A percentile compares a stretch with the other conserved stretches of the same genome.
phyloP scores from a whole-genome alignment of 2,113 vertebrate species.

The Lepus timidus region DNA sequence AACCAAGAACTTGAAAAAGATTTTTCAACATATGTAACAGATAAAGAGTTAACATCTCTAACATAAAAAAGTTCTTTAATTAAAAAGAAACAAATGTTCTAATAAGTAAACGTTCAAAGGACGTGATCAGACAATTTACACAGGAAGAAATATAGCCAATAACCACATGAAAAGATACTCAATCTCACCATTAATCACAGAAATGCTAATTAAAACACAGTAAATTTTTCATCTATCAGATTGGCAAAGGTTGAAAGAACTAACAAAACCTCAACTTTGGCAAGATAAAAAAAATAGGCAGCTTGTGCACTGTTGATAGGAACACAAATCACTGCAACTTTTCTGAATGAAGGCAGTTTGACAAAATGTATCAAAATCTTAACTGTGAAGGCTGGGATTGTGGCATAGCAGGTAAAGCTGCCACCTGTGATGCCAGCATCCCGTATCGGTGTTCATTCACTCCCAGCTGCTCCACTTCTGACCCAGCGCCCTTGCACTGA shows the following conservation, averaged over 20 bases:
- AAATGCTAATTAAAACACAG: slow-evolving; percentile 53
- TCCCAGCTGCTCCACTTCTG: too few relatives aligned
- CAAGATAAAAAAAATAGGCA: slow-evolving; percentile 46
- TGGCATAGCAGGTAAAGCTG: neutral
- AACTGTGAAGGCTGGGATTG: neutral
- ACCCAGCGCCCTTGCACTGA: too few relatives aligned
- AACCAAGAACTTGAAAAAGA: slow-evolving; percentile 1
- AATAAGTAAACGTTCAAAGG: slow-evolving; percentile 15
- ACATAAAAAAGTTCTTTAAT: slow-evolving; percentile 48
- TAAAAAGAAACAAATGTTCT: slow-evolving; percentile 27
- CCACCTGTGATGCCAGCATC: too few relatives aligned
- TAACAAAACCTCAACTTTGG: slow-evolving; percentile 49
- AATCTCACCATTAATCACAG: slow-evolving; percentile 23
- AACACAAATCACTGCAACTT: slow-evolving; percentile 14
- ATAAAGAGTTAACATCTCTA: slow-evolving; percentile 11
- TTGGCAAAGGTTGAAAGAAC: slow-evolving; percentile 58
- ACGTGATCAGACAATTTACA: slow-evolving; percentile 38
- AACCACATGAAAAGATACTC: slow-evolving; percentile 43
- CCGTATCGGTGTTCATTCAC: too few relatives aligned
- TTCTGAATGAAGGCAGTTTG: slow-evolving; percentile 8
- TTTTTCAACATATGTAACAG: neutral
- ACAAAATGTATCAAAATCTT: neutral
- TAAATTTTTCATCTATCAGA: slow-evolving; percentile 50
- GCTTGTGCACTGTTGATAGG: neutral
- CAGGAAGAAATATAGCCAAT: slow-evolving; percentile 45